phyloP scores from a whole-genome alignment of 1,140 invertebrate genomes.

The Sinonovacula constricta region DNA sequence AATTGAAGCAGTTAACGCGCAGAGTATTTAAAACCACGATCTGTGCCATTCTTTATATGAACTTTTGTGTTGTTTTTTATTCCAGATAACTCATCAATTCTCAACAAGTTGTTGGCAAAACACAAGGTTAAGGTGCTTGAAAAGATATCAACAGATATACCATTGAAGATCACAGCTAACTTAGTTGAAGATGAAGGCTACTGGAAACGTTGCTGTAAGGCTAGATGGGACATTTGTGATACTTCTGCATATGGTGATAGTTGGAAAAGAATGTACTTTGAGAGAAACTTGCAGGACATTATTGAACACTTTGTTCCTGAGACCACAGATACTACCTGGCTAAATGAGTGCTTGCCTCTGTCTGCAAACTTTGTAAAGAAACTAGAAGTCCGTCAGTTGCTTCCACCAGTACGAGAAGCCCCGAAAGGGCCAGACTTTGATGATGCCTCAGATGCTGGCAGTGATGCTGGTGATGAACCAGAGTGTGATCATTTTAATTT shows the following conservation, averaged over 20 bases:
- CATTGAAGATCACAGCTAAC: conserved; percentile 77
- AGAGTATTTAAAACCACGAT: too few species aligned
- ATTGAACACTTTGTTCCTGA: conserved; percentile 79
- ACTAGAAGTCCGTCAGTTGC: conserved; percentile 76
- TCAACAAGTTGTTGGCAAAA: conserved; percentile 73
- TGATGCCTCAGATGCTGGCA: conserved; percentile 73
- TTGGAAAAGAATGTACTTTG: conserved; percentile 79
- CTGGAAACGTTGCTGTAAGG: conserved; percentile 78
- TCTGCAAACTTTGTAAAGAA: conserved; percentile 75
- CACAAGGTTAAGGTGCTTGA: conserved; percentile 75
- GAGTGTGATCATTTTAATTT: conserved; percentile 79
- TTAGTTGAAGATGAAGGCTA: conserved; percentile 77
- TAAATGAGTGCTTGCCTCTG: conserved; percentile 73
- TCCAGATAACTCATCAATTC: conserved; percentile 76
- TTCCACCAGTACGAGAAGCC: conserved; percentile 77
- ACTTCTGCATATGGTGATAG: conserved; percentile 71
- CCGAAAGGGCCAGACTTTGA: conserved; percentile 75
- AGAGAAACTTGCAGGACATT: conserved; percentile 77
- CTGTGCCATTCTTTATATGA: too few species aligned
- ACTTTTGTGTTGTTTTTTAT: too few species aligned
- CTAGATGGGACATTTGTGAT: conserved; percentile 78
- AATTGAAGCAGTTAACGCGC: too few species aligned
- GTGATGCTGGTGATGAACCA: conserved; percentile 75
- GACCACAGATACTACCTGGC: conserved; percentile 72
- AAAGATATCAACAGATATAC: conserved; percentile 74